Conservation (phyloP, 2,113 vertebrate genomes). For the Mobula birostris region DNA sequence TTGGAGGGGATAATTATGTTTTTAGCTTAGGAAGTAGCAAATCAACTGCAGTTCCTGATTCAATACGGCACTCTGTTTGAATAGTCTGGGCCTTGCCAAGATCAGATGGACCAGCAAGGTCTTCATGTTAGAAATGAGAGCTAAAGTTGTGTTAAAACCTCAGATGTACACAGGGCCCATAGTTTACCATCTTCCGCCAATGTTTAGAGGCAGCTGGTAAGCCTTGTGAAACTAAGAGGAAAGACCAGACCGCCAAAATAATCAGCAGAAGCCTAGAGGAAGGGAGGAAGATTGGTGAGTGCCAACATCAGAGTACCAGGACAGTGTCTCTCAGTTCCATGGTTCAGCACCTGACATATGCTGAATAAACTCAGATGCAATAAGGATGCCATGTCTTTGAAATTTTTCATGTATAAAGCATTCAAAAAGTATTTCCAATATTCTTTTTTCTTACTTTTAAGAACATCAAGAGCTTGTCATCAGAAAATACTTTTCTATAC, state of each 20-base stretch:
- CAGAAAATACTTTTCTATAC: not conserved
- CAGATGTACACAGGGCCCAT: not conserved
- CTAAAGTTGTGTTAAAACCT: too few species aligned
- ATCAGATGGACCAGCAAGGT: not conserved
- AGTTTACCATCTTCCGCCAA: not conserved
- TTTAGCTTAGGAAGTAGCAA: not conserved
- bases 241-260: not conserved
- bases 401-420: not conserved
- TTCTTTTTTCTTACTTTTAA: not conserved
- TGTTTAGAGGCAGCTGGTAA: not conserved
- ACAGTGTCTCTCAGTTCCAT: not conserved
- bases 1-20: not conserved
- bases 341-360: not conserved
- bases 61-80: not conserved
- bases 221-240: not conserved
- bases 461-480: not conserved
- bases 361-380: not conserved
- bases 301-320: not conserved
- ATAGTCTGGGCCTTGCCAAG: not conserved
- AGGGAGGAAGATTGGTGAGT: not conserved
- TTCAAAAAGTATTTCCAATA: not conserved
- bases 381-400: not conserved
- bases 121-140: not conserved
- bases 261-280: not conserved
- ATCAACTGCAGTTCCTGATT: not conserved